A percentile compares a stretch with the other conserved stretches of the same genome.
Evolutionary conservation across 2,797 vertebrate genomes (phyloP).

Genomic region (Danio choprae): DNA sequence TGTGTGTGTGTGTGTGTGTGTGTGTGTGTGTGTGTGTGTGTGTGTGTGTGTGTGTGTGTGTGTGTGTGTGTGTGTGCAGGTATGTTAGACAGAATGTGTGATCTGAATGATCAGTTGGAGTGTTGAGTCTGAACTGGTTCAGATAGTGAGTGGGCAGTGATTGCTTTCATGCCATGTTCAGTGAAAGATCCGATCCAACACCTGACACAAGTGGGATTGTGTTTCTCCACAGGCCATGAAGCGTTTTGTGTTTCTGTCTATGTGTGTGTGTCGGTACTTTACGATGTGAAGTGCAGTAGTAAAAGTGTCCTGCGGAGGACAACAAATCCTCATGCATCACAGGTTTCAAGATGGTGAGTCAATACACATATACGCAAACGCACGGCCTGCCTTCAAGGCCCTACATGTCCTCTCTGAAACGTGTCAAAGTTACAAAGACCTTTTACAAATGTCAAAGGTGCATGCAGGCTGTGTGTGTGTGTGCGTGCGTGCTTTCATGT

Average conservation of each 20-base stretch:
- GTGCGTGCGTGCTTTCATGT: conserved; percentile 24
- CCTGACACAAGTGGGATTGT: conserved; percentile 47
- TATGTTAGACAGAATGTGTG: conserved; percentile 11
- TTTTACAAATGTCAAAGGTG: conserved; percentile 52
- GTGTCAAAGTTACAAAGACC: conserved; percentile 49
- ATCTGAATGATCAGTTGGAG: conserved; percentile 36
- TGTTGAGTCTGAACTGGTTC: conserved; percentile 44
- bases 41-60: not conserved
- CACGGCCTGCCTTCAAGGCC: conserved; percentile 32
- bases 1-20: not conserved
- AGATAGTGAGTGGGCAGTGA: conserved; percentile 44
- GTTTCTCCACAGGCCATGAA: conserved; percentile 35
- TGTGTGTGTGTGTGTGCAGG: not conserved
- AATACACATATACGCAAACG: conserved; percentile 17
- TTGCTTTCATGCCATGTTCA: conserved; percentile 37
- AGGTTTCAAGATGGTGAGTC: conserved; percentile 37
- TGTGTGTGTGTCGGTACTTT: conserved; percentile 22
- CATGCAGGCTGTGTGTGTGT: conserved; percentile 22
- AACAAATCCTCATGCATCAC: conserved; percentile 39
- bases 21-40: not conserved
- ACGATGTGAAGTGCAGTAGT: conserved; percentile 6
- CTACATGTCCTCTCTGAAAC: conserved; percentile 44
- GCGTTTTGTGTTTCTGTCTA: conserved; percentile 34
- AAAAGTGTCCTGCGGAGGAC: conserved; percentile 15
- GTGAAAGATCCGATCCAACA: conserved; percentile 33